These are phyloP conservation scores for Idaea straminata DNA, from an alignment of 2,888 invertebrate genomes.

Conservation along the genomic window DNA sequence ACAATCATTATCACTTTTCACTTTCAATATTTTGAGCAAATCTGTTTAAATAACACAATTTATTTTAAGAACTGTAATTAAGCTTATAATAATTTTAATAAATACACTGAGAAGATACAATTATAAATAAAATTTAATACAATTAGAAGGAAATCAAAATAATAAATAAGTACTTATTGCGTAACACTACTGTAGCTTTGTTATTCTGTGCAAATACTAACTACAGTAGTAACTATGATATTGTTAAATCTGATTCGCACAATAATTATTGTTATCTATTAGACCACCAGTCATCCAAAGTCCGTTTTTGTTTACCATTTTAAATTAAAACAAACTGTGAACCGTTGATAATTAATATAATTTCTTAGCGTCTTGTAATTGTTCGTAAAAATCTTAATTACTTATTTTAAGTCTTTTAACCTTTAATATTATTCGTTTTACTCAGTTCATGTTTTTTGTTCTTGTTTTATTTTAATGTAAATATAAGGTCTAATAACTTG, in stretches of 20 bases:
- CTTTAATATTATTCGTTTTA: too few species aligned
- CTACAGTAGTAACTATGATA: not conserved
- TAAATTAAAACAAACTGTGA: not conserved
- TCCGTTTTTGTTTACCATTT: not conserved
- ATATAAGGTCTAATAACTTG: too few species aligned
- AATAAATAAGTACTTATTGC: not conserved
- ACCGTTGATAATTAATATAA: too few species aligned
- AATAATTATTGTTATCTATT: not conserved
- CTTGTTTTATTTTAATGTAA: too few species aligned
- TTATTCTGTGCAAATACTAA: not conserved
- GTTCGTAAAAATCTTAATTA: too few species aligned
- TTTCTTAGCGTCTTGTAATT: too few species aligned
- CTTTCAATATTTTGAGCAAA: too few species aligned
- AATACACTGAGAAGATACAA: not conserved
- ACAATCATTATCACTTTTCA: not conserved
- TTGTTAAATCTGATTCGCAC: not conserved
- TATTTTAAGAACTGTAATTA: too few species aligned
- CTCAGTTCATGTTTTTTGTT: too few species aligned
- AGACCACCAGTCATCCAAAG: not conserved
- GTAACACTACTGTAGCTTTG: not conserved
- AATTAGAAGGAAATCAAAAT: not conserved
- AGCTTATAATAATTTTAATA: not conserved
- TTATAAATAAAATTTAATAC: not conserved
- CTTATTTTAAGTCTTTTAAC: too few species aligned
- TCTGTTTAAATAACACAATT: too few species aligned